A percentile compares a stretch with the other conserved stretches of the same genome.
phyloP scores from a whole-genome alignment of 2,797 vertebrate genomes.

The Sebastes miniatus region DNA sequence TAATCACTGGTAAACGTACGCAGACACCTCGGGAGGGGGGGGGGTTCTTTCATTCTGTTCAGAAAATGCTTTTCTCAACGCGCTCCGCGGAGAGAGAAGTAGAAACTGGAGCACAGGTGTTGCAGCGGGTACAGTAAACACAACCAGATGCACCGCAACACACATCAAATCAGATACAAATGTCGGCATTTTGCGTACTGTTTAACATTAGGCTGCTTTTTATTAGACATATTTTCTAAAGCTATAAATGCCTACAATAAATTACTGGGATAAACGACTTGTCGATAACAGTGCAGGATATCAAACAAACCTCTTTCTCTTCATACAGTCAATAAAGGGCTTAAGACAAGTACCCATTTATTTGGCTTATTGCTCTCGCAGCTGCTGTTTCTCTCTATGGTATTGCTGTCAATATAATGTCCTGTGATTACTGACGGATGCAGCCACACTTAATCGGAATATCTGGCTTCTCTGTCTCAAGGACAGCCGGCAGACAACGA shows the following conservation, averaged over 20 bases:
- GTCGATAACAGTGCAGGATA: constrained; percentile 5
- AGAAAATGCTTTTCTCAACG: constrained; percentile 60
- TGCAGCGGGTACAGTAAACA: constrained; percentile 47
- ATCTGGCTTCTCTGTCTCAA: constrained; percentile 34
- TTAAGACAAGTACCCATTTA: constrained; percentile 52
- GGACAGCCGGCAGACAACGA: constrained; percentile 33
- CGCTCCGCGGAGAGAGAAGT: constrained; percentile 55
- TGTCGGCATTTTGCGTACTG: background rate
- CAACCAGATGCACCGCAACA: constrained; percentile 41
- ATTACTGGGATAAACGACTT: constrained; percentile 13
- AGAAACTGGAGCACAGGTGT: constrained; percentile 73
- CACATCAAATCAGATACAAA: constrained; percentile 42
- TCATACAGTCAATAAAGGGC: constrained; percentile 34
- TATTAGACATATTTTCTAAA: constrained; percentile 9
- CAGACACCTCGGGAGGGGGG: constrained; percentile 52
- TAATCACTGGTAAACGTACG: constrained; percentile 77
- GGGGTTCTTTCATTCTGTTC: constrained; percentile 57
- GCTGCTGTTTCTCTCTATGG: constrained; percentile 17
- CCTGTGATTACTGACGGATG: constrained; percentile 55
- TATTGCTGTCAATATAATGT: constrained; percentile 56
- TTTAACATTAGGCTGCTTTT: constrained; percentile 36
- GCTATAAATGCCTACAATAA: constrained; percentile 7
- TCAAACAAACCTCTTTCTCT: constrained; percentile 33
- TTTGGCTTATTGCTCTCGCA: constrained; percentile 25
- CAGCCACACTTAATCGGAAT: constrained; percentile 35